phyloP scores from a whole-genome alignment of 2,888 invertebrate genomes.

The Archips crataeganus region DNA sequence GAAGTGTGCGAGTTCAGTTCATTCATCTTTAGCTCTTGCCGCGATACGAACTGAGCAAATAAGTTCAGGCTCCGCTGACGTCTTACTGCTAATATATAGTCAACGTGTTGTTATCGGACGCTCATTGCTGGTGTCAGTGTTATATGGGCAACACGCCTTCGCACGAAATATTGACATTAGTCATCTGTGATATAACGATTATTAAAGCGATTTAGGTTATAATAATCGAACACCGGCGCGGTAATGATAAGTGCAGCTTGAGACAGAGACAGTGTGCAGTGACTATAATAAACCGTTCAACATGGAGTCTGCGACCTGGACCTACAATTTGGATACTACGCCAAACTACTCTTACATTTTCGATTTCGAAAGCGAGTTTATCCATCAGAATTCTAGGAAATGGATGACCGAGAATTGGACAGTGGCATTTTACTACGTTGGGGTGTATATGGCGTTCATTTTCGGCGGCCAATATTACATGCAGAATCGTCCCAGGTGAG shows the following conservation, averaged over 20 bases:
- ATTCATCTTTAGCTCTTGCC: conserved; percentile 66
- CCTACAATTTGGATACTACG: conserved; percentile 85
- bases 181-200: conserved; percentile 81
- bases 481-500: conserved; percentile 93
- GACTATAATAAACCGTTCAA: conserved; percentile 48
- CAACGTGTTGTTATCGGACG: conserved; percentile 65
- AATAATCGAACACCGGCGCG: conserved; percentile 60
- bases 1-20: conserved; percentile 55
- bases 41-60: conserved; percentile 60
- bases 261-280: conserved; percentile 34
- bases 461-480: conserved; percentile 97
- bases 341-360: conserved; percentile 98
- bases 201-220: conserved; percentile 75
- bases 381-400: conserved; percentile 93
- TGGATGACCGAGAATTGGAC: conserved; percentile 99
- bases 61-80: conserved; percentile 63
- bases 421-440: conserved; percentile 94
- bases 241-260: conserved; percentile 75
- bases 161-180: conserved; percentile 70
- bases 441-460: conserved; percentile 96
- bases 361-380: conserved; percentile 97
- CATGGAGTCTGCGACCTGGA: conserved; percentile 77
- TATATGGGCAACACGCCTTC: conserved; percentile 67
- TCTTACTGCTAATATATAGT: conserved; percentile 76
- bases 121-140: conserved; percentile 70